Evolutionary conservation across 2,797 vertebrate genomes (phyloP), one percentile per base, ranked within the genome.

Genomic region (Lateolabrax maculatus): DNA sequence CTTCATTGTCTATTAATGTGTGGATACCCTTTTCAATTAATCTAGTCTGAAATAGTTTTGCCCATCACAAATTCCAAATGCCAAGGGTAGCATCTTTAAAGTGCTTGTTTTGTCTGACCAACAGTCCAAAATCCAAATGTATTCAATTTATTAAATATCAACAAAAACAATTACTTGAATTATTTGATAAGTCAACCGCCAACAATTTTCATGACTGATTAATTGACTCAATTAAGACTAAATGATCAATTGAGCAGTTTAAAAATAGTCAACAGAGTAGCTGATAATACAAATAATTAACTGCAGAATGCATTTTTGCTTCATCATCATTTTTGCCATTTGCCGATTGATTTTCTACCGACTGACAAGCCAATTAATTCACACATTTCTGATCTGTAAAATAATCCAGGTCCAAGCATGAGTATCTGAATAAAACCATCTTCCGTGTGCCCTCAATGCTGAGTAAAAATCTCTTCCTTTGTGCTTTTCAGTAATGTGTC

Each of bases 371-470:
- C 18, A 16, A 41, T 13, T 15, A 61, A n/a, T 19, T 36, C 18
- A 73, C 69, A 51, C 1, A 52, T 37, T 25, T 56, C 7, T 58
- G 29, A 71, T 65, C 34, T 37, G 15, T 10, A 6, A 36, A 52
- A 2, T 29, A 4, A 31, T 19, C 13, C 31, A 61, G 11, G n/a
- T 31, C 56, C 19, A 43, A 71, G 19, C 39, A 65, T 18, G 2
- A 60, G 43, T 37, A 39, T 60, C 23, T 87, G 31, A 63, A 60
- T 41, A 53, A 55, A 49, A 27, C 13, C 3, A 37, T 43, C 56
- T 75, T 37, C 3, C 5, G 10, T 1, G 15, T 60, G 3, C 18
- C 61, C 1, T 19, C 5, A 27, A 21, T 31, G 51, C 27, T 3
- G 2, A 4, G 39, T 34, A 23, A 60, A 48, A 70, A 56, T 11